Evolutionary conservation across 2,888 invertebrate genomes (phyloP).

Genomic region (Lamellibrachia columna): DNA sequence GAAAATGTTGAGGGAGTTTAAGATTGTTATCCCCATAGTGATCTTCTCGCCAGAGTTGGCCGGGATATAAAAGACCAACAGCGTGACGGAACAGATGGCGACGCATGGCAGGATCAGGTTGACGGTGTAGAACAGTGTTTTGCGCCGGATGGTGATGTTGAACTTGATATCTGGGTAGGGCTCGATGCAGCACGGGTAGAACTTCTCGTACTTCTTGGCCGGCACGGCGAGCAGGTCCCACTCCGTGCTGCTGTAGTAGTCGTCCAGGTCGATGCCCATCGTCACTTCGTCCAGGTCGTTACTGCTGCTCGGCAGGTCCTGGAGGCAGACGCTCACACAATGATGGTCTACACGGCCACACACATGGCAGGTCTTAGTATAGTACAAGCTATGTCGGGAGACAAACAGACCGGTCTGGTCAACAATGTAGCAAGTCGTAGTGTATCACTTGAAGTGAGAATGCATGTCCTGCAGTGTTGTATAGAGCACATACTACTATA

Average conservation of each 20-base stretch:
- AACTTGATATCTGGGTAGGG: conserved; percentile 68
- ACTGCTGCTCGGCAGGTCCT: conserved; percentile 33
- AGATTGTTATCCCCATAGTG: conserved; percentile 92
- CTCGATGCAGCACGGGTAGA: conserved; percentile 68
- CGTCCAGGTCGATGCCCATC: conserved; percentile 63
- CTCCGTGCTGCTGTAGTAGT: conserved; percentile 64
- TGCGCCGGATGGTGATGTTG: conserved; percentile 65
- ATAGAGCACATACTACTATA: no score
- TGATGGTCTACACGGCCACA: neutral
- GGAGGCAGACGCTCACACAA: neutral
- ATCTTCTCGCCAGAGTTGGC: conserved; percentile 99
- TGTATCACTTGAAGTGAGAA: no score
- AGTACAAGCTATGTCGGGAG: no score
- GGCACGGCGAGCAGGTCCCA: conserved; percentile 73
- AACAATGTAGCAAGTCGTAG: no score
- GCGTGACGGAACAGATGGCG: conserved; percentile 94
- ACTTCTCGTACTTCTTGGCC: conserved; percentile 67
- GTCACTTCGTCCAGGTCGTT: conserved; percentile 44
- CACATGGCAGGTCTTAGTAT: no score
- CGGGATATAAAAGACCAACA: conserved; percentile 95
- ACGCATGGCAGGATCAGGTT: conserved; percentile 97
- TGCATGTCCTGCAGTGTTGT: no score
- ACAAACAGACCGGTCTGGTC: no score
- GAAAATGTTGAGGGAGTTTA: conserved; percentile 99
- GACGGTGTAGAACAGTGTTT: conserved; percentile 92